Evolutionary conservation across 30 jellyfish, hydroid and myxozoan species (phyloP), one percentile per base, ranked within the genome.

Genomic region (Aurelia coerulea): DNA sequence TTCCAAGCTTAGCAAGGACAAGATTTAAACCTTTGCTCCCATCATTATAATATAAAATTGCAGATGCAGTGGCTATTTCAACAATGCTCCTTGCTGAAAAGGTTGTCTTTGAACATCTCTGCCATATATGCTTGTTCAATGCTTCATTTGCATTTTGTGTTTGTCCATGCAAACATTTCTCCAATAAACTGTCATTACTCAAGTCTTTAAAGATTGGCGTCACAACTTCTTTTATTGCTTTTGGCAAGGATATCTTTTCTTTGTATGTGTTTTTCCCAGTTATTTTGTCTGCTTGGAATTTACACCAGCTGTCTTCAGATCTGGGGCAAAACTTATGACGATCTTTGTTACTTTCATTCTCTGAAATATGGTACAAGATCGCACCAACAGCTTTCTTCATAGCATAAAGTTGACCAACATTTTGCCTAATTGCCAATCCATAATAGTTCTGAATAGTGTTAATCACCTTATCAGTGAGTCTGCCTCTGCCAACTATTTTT

Each of bases 381-480:
- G 91, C 91, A 19, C 62, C 90, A 15, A 74, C 86, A 14, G 93
- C 83, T 29, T 86, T 86, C 84, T 60, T 65, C 95, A 65, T 86
- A 49, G 79, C 95, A 50, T 53, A 63, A 6, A 87, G 78, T 4
- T 67, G 42, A 62, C 69, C 88, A 63, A 4, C 68, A 78, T 87
- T 87, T 87, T 87, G 92, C 32, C 96, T 52, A 46, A 87, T 87
- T n/a, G 96, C 92, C 84, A 54, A 77, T 16, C 92, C 91, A 76
- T 62, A 62, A 19, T 74, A 74, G 39, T 53, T 78, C 41, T 77
- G 92, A 10, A 88, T 70, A 49, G 93, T 80, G 52, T 88, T 72
- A 14, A 78, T 88, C 19, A 88, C 49, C 59, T 68, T 70, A 62
- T 78, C 78, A 52, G 92, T 64, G 12, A 88, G 74, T 17, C 92